Evolutionary conservation across 2,888 invertebrate genomes (phyloP).

Genomic region (Hyppa rectilinea): DNA sequence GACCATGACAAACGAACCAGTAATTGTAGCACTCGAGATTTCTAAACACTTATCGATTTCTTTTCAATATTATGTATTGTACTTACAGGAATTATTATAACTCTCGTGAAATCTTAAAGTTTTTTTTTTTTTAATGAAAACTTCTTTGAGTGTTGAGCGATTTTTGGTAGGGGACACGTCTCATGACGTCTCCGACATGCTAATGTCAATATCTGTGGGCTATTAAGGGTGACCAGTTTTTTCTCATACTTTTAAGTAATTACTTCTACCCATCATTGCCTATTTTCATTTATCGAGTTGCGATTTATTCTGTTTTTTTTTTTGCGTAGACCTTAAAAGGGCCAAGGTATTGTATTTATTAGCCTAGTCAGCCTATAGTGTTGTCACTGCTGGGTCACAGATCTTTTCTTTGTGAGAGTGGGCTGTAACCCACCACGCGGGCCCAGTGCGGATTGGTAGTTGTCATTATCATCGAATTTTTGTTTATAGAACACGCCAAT

Average conservation of each 20-base stretch:
- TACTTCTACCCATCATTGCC: too few species aligned
- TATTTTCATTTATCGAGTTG: neutral
- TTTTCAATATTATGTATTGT: constrained; percentile 9
- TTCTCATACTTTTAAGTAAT: too few species aligned
- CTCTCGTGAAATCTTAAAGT: neutral
- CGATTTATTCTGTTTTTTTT: constrained; percentile 5
- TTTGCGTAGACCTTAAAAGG: constrained; percentile 4
- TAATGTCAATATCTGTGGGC: neutral
- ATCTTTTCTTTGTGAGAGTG: too few species aligned
- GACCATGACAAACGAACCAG: constrained; percentile 60
- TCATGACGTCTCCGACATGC: neutral
- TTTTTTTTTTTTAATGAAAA: neutral
- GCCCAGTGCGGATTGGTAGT: too few species aligned
- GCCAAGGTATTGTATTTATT: too few species aligned
- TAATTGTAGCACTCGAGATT: constrained; percentile 21
- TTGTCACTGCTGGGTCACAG: too few species aligned
- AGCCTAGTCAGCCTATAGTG: too few species aligned
- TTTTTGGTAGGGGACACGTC: neutral
- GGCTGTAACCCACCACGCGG: too few species aligned
- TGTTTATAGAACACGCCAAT: too few species aligned
- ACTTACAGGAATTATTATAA: neutral
- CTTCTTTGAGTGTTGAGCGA: neutral
- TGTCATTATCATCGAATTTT: too few species aligned
- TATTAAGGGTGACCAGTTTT: neutral
- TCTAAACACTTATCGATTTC: constrained; percentile 24